phyloP scores from a whole-genome alignment of 1,140 invertebrate species.

The Eumaeus atala region DNA sequence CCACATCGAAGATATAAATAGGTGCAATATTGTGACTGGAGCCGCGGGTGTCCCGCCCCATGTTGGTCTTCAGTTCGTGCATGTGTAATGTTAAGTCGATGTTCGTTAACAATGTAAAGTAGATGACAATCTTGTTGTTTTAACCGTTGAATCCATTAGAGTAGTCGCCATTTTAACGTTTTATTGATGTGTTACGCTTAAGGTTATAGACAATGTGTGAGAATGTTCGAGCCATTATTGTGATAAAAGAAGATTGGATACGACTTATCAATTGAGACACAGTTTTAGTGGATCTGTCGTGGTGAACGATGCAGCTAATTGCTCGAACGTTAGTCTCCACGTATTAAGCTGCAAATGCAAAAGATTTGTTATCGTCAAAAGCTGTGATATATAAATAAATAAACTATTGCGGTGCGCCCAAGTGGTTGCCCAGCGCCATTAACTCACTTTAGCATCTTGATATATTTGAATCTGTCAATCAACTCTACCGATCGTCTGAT shows the following conservation, averaged over 20 bases:
- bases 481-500: slow-evolving; percentile 32
- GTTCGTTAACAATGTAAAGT: slow-evolving; percentile 56
- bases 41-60: slow-evolving; percentile 17
- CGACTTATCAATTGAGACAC: slow-evolving; percentile 15
- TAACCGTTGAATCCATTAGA: slow-evolving; percentile 49
- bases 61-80: slow-evolving; percentile 40
- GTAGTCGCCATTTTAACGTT: slow-evolving; percentile 50
- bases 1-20: slow-evolving; percentile 66
- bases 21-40: slow-evolving; percentile 54
- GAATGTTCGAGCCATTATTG: slow-evolving; percentile 63
- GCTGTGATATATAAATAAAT: slow-evolving; percentile 72
- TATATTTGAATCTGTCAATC: slow-evolving; percentile 28
- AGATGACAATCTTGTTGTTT: slow-evolving; percentile 56
- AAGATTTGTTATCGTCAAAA: slow-evolving; percentile 74
- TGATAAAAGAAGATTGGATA: slow-evolving; percentile 14
- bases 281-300: slow-evolving; percentile 12
- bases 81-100: slow-evolving; percentile 61
- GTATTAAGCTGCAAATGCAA: slow-evolving; percentile 69
- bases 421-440: slow-evolving; percentile 44
- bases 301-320: slow-evolving; percentile 37
- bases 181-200: slow-evolving; percentile 68
- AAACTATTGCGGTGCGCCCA: slow-evolving; percentile 53
- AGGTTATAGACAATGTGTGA: slow-evolving; percentile 59
- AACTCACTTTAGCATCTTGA: slow-evolving; percentile 37
- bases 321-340: slow-evolving; percentile 65